Base-by-base conservation (phyloP, 2,113 vertebrate species). In the Hassar affinis region DNA sequence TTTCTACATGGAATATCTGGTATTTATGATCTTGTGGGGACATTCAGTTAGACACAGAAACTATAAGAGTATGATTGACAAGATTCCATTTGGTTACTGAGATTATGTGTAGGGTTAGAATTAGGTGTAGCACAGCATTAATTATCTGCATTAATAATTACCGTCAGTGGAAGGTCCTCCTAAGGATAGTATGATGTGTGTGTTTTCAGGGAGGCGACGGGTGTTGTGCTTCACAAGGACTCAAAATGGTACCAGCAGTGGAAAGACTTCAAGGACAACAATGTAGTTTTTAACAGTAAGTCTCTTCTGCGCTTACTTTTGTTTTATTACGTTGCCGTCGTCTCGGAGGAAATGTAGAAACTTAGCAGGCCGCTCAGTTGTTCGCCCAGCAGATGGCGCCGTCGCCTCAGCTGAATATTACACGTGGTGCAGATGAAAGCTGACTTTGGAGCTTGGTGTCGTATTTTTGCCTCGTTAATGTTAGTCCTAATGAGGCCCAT, bases 221-320 rank as follows among this genome's bases (percentile, higher is more conserved):
- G 96, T 0, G 90, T 99, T 7, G 97, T 99, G 85, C 92, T 99
- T 33, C 98, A 99, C 88, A 99, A 97, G 83, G 98, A 99, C 92
- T 99, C 98, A 3, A 98, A 95, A 61, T 99, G 98, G 98, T 97
- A 95, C 90, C 98, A 98, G 88, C 97, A 99, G 90, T 99, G 98
- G 98, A 99, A 97, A 79, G 97, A 99, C 80, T 99, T 99, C 92
- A 98, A 95, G 92, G 98, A 99, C 92, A 98, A 98, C 93, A 99
- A 98, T 0, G 91, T 93, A 51, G 98, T 99, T 30, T 96, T 99
- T 88, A 99, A 97, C 83, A 93, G 98, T 99, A 94, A 96, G 97
- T 61, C 6, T 22, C 62, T 51, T n/a, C 59, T 71, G 0, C 52
- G 4, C 7, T 64, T 42, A 77, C 33, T 61, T 3, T 85, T 11